phyloP scores from a whole-genome alignment of 2,797 vertebrate species.

The Microchirus variegatus region DNA sequence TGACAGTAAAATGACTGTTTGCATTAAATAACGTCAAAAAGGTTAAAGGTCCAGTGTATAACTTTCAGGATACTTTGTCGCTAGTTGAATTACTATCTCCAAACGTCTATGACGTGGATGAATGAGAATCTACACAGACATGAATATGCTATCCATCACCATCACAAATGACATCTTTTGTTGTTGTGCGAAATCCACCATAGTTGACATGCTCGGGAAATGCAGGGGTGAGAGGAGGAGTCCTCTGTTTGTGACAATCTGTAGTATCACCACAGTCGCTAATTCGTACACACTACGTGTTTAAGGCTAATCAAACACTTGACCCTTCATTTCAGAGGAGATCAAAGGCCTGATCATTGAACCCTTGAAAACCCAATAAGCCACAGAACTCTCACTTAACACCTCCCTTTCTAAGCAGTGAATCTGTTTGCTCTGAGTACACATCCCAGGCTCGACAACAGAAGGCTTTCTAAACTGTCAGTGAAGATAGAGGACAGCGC shows the following conservation, averaged over 20 bases:
- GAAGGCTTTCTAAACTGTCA: not conserved
- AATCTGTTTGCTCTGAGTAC: conserved; percentile 55
- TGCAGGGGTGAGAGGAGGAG: too few species aligned
- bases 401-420: conserved; percentile 31
- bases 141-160: too few species aligned
- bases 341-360: conserved; percentile 26
- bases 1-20: not conserved
- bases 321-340: conserved; percentile 25
- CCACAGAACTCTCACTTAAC: conserved; percentile 55
- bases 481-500: not conserved
- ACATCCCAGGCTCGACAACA: conserved; percentile 16
- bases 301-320: conserved; percentile 43
- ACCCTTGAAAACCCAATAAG: conserved; percentile 23
- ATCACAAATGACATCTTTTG: too few species aligned
- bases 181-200: too few species aligned
- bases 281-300: too few species aligned
- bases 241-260: too few species aligned
- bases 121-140: too few species aligned
- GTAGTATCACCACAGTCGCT: too few species aligned
- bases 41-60: not conserved
- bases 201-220: too few species aligned
- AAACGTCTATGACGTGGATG: too few species aligned
- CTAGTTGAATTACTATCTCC: too few species aligned
- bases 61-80: too few species aligned
- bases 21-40: conserved; percentile 5